Evolutionary conservation across 2,113 vertebrate genomes (phyloP).

Genomic region (Strix uralensis): DNA sequence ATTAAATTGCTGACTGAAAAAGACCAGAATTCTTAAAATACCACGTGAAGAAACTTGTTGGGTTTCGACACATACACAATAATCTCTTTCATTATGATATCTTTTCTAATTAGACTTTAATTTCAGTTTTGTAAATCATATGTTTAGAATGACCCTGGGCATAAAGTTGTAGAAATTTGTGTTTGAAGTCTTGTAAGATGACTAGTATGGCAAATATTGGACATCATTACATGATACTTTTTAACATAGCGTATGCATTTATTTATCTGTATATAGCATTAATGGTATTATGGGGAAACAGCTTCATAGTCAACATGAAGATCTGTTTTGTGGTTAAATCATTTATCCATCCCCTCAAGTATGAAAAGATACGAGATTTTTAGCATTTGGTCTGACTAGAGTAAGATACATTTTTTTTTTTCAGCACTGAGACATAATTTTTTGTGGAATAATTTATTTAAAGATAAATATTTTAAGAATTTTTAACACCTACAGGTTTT

Average conservation of each 20-base stretch:
- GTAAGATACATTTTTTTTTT: neutral
- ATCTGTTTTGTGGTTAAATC: neutral
- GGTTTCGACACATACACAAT: neutral
- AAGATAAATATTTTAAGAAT: neutral
- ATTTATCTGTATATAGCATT: neutral
- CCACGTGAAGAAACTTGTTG: neutral
- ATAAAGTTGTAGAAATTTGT: neutral
- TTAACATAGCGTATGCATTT: neutral
- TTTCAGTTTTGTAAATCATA: neutral
- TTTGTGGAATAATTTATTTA: neutral
- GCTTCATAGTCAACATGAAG: neutral
- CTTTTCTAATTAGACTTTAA: constrained; percentile 19
- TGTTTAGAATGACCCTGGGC: neutral
- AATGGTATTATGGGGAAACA: neutral
- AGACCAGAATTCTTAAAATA: constrained; percentile 32
- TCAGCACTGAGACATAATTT: neutral
- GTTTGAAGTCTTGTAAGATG: neutral
- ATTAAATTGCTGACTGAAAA: constrained; percentile 11
- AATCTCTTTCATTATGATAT: neutral
- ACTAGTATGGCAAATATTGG: neutral
- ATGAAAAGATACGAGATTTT: neutral
- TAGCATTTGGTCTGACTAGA: neutral
- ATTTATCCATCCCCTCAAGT: neutral
- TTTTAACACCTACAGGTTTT: neutral
- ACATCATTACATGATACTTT: neutral